These are phyloP conservation scores for Acipenser ruthenus DNA, from an alignment of 2,797 vertebrate species.

Conservation along the genomic window DNA sequence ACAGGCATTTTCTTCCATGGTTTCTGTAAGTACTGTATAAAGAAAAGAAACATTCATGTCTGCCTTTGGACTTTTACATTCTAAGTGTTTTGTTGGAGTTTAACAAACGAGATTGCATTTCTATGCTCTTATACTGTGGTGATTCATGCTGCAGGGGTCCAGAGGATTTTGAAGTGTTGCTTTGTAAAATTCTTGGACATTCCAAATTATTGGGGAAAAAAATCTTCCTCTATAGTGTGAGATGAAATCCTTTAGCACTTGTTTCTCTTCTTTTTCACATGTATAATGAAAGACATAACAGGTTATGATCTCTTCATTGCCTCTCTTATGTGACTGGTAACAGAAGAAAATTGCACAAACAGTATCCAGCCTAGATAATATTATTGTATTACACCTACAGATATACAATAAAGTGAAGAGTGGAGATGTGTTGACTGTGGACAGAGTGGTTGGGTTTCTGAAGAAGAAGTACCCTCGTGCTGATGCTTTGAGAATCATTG, in stretches of 20 bases:
- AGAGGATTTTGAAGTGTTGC: no score
- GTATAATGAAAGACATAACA: neutral
- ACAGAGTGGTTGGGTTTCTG: slow-evolving; percentile 62
- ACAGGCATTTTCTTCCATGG: slow-evolving; percentile 74
- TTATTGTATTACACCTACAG: slow-evolving; percentile 46
- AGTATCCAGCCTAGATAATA: neutral
- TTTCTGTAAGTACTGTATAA: slow-evolving; percentile 66
- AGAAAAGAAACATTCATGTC: no score
- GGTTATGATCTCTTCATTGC: neutral
- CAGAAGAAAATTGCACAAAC: no score
- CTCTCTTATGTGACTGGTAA: neutral
- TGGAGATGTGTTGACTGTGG: slow-evolving; percentile 60
- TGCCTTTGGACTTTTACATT: no score
- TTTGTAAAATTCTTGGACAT: no score
- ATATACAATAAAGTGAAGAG: slow-evolving; percentile 69
- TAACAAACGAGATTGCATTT: no score
- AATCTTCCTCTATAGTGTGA: no score
- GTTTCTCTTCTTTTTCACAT: neutral
- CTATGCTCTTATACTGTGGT: no score
- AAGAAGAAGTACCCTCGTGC: slow-evolving; percentile 72
- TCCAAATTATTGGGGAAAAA: no score
- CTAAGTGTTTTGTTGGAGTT: no score
- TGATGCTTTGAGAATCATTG: slow-evolving; percentile 66
- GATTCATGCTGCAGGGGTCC: no score
- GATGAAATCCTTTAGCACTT: no score